A percentile compares a stretch with the other conserved stretches of the same genome.
Conservation (phyloP, 2,113 vertebrate genomes). For the Regulus satrapa region DNA sequence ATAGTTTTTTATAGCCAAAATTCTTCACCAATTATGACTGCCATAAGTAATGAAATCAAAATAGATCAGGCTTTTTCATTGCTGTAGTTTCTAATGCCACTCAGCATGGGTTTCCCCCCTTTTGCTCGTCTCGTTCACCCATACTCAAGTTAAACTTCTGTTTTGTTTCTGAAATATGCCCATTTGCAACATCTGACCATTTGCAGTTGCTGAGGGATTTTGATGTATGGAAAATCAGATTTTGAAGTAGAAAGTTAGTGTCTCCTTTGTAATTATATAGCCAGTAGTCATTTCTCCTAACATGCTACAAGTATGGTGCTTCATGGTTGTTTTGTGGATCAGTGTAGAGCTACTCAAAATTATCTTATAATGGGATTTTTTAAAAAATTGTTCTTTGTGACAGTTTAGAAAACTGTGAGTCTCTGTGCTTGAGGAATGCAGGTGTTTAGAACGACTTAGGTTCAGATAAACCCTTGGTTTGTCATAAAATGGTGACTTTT, state of each 20-base stretch:
- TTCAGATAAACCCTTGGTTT: not conserved
- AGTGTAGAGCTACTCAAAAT: not conserved
- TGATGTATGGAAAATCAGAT: not conserved
- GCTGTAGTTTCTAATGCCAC: not conserved
- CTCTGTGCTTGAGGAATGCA: rapidly evolving
- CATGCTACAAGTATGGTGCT: not conserved
- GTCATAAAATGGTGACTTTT: not conserved
- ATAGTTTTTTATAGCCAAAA: not conserved
- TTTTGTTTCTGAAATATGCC: not conserved
- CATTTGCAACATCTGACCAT: not conserved
- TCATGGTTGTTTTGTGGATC: not conserved
- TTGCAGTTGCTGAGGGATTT: not conserved
- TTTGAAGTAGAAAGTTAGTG: not conserved
- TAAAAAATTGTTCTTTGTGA: not conserved
- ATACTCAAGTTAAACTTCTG: not conserved
- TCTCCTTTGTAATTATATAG: not conserved
- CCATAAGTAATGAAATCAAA: not conserved
- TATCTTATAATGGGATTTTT: not conserved
- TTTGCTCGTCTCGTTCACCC: not conserved
- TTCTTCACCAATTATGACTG: not conserved
- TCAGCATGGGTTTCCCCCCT: rapidly evolving
- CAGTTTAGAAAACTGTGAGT: not conserved
- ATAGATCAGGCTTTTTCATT: not conserved
- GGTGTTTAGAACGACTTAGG: not conserved
- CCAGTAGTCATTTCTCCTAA: not conserved